These are phyloP conservation scores for Bergia sp. DNA, from an alignment of 92 coral and sea anemone genomes.

Conservation along the genomic window DNA sequence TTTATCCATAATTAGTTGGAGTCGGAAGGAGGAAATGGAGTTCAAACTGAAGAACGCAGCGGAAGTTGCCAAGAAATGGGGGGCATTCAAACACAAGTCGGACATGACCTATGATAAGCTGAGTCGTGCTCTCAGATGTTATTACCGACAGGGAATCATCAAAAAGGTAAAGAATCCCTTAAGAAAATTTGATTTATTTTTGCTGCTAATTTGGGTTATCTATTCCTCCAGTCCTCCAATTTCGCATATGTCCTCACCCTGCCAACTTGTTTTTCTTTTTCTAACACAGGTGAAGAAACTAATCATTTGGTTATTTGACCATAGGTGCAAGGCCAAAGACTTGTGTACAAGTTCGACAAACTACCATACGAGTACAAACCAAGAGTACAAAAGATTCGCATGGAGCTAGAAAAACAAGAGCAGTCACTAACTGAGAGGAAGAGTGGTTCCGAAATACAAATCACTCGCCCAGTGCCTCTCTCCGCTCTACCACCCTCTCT, in stretches of 20 bases:
- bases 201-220: too few species aligned
- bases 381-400: neutral
- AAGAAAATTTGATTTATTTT: neutral
- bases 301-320: neutral
- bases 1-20: conserved; percentile 83
- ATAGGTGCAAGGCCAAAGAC: conserved; percentile 43
- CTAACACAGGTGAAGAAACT: neutral
- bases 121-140: conserved; percentile 88
- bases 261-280: too few species aligned
- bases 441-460: neutral
- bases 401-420: neutral
- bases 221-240: neutral
- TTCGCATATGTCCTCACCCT: too few species aligned
- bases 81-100: conserved; percentile 78
- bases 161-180: conserved; percentile 66
- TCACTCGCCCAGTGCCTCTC: neutral
- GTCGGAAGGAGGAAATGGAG: conserved; percentile 78
- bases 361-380: conserved; percentile 40
- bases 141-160: conserved; percentile 86
- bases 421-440: neutral
- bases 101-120: conserved; percentile 92
- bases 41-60: conserved; percentile 82
- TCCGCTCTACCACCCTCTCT: neutral
- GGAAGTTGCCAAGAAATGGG: conserved; percentile 92
- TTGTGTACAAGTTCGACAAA: conserved; percentile 41